A percentile compares a stretch with the other conserved stretches of the same genome.
phyloP scores from a whole-genome alignment of 1,140 invertebrate species.

The Stratiolaelaps scimitus region DNA sequence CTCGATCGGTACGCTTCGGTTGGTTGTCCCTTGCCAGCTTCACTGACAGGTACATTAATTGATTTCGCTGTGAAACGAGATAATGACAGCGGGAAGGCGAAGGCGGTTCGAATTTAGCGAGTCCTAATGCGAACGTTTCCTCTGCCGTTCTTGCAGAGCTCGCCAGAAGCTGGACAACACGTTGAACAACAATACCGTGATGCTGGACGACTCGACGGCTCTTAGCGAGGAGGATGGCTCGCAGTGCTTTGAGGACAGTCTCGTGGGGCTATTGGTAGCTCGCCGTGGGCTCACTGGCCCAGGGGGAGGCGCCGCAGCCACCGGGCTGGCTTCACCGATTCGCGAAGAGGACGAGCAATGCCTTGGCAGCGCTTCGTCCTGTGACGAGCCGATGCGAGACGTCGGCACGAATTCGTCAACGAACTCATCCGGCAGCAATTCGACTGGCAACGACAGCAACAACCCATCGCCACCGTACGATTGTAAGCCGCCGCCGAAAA shows the following conservation, averaged over 20 bases:
- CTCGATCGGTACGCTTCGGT: too few relatives aligned
- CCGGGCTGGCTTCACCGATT: constrained; percentile 34
- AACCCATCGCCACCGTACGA: constrained; percentile 20
- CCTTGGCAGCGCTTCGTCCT: constrained; percentile 32
- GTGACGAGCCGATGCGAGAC: constrained; percentile 36
- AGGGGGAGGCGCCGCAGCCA: too few relatives aligned
- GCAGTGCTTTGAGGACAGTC: constrained; percentile 37
- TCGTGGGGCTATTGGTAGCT: constrained; percentile 33
- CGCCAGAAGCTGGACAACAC: constrained; percentile 28
- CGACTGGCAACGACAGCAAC: neutral
- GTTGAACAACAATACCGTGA: constrained; percentile 31
- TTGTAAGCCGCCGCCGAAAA: constrained; percentile 3
- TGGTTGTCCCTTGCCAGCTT: too few relatives aligned
- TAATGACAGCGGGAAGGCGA: too few relatives aligned
- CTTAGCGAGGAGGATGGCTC: constrained; percentile 34
- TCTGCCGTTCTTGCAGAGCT: neutral
- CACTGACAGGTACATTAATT: too few relatives aligned
- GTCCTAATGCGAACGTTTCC: neutral
- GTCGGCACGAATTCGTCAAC: constrained; percentile 31
- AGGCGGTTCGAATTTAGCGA: too few relatives aligned
- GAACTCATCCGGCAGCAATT: constrained; percentile 9
- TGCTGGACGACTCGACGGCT: constrained; percentile 18
- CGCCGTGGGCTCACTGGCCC: constrained; percentile 13
- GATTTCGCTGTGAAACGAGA: too few relatives aligned
- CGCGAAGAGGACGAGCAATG: constrained; percentile 36